A percentile compares a stretch with the other conserved stretches of the same genome.
Conservation (phyloP, 1,140 invertebrate species). For the Trichonephila clavata region DNA sequence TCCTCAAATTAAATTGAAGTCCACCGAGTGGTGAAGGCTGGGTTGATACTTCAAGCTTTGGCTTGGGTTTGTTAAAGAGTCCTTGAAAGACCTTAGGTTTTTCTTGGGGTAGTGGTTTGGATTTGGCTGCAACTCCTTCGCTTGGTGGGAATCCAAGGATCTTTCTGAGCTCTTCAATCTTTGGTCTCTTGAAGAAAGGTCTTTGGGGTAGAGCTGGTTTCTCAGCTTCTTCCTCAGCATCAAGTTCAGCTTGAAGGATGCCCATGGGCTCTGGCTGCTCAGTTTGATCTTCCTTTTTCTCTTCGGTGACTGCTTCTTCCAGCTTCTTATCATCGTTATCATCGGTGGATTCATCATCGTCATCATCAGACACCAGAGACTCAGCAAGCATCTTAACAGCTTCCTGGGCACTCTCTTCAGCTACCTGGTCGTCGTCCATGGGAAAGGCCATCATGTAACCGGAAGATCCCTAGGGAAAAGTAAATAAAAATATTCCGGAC, state of each 20-base stretch:
- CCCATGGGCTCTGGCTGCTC: conserved; percentile 69
- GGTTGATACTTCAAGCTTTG: conserved; percentile 49
- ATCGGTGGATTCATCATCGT: conserved; percentile 49
- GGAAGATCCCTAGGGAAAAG: conserved; percentile 68
- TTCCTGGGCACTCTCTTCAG: conserved; percentile 70
- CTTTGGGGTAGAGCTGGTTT: conserved; percentile 51
- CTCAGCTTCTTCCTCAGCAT: conserved; percentile 64
- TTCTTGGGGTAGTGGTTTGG: conserved; percentile 66
- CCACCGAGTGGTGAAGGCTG: conserved; percentile 55
- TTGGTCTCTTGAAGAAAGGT: conserved; percentile 70
- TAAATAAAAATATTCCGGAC: conserved; percentile 67
- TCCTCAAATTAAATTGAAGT: conserved; percentile 57
- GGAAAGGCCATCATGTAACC: conserved; percentile 76
- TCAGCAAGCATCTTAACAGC: conserved; percentile 73
- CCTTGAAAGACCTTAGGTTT: conserved; percentile 69
- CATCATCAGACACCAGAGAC: conserved; percentile 53
- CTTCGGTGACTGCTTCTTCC: neutral
- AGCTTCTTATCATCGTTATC: conserved; percentile 11
- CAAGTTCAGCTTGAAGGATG: conserved; percentile 63
- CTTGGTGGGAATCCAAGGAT: conserved; percentile 71
- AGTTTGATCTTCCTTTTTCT: conserved; percentile 65
- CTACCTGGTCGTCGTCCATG: conserved; percentile 69
- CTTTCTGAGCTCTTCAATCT: conserved; percentile 75
- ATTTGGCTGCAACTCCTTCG: conserved; percentile 46
- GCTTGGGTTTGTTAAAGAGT: conserved; percentile 66